Base-by-base conservation (phyloP, 2,888 invertebrate genomes). In the Notodonta dromedarius region DNA sequence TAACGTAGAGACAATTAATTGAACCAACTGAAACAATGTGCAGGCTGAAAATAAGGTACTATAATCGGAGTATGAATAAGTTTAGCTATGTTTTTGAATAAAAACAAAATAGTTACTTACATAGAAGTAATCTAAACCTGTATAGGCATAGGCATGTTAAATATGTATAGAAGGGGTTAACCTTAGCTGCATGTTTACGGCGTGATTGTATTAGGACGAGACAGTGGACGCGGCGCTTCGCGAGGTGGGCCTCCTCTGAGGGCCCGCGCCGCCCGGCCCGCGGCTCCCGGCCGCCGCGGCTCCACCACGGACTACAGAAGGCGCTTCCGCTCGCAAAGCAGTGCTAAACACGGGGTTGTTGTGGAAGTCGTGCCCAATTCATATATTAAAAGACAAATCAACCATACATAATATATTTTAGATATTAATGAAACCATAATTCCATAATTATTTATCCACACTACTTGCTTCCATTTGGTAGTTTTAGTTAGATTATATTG, bases 201-300 rank as follows among this genome's bases (percentile, higher is more conserved):
- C 67, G 77, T 80, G 76, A 73, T 82, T 80, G 78, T 82, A 71
- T 77, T 90, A 92, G 98, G 98, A 98, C 93, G 98, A 98, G 96
- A 97, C 97, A 85, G 96, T 98, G 94, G 98, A 98, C 94, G 97
- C 97, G 87, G 97, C 98, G 88, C 96, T 98, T 88, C 96, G 97
- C 90, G 98, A 98, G 93, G 97, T 98, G 95, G 98, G 98, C 89
- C 96, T 98, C 87, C 96, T 98, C 89, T 98, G 96, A 90, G 73
- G 65, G 63, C 63, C 70, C 59, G 59, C 51, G 57, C 54, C 65
- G 63, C 50, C 48, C 62, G 63, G 56, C 60, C 63, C 65, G 64
- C 44, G 13, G 56, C 16, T 44, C 42, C 44, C 55, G 12, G 5
- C 40, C n/a, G 16, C 56, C 11, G 12, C 53, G 55, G 62, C 67